Percentiles rank a stretch among this genome's conserved stretches.
These are phyloP conservation scores for Protodeltote pygarga DNA, from an alignment of 2,888 invertebrate species.

Conservation along the genomic window DNA sequence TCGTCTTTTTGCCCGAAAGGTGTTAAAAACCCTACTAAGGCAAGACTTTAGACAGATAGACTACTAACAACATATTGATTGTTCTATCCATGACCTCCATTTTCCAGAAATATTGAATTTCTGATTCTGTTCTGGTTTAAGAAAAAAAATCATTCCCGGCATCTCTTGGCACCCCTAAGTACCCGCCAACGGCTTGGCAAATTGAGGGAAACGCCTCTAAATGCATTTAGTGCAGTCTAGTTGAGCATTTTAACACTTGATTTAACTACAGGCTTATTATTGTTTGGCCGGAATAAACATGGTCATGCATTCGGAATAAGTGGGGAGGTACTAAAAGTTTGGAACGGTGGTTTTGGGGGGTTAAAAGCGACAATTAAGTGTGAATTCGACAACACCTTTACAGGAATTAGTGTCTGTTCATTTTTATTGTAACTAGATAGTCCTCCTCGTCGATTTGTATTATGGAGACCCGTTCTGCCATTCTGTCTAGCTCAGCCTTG, in stretches of 20 bases:
- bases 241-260: conserved; percentile 58
- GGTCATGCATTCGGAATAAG: conserved; percentile 30
- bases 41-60: too few relatives aligned
- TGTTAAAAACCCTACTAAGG: too few relatives aligned
- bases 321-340: not conserved
- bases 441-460: too few relatives aligned
- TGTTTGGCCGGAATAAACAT: conserved; percentile 41
- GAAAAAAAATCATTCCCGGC: conserved; percentile 31
- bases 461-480: too few relatives aligned
- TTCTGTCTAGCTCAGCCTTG: too few relatives aligned
- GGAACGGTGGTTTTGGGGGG: not conserved
- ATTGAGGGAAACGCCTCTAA: conserved; percentile 62
- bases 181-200: conserved; percentile 61
- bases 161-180: conserved; percentile 43
- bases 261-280: conserved; percentile 54
- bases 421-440: too few relatives aligned
- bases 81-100: too few relatives aligned
- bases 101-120: too few relatives aligned
- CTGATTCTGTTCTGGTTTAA: conserved; percentile 17
- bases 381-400: not conserved
- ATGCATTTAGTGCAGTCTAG: conserved; percentile 68
- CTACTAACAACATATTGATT: too few relatives aligned
- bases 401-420: too few relatives aligned
- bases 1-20: too few relatives aligned
- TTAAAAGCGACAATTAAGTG: not conserved